Base-by-base conservation (phyloP, 1,140 invertebrate genomes). In the Trachymyrmex cornetzi region DNA sequence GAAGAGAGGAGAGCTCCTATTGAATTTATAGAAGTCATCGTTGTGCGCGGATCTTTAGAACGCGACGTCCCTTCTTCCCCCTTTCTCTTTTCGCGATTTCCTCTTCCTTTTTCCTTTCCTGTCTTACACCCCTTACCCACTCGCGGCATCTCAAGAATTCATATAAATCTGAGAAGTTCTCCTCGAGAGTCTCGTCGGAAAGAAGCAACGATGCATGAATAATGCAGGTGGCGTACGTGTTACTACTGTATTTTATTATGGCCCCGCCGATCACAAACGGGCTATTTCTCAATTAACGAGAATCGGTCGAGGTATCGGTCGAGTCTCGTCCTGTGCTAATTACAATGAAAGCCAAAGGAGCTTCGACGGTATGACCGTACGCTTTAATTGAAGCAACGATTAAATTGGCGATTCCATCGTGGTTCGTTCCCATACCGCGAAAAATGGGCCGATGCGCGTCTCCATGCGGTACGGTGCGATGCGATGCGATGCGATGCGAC, bases 251-350 rank as follows among this genome's bases (percentile, higher is more conserved):
- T 67, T 74, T 84, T 75, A 61, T 61, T 74, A 44, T 12, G 48
- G 6, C 16, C 34, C 16, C 9, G 67, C 48, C 57, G 77, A 48
- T 66, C 61, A 48, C 63, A 19, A 61, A 34, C 34, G 14, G 30
- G 55, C 53, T 84, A 75, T 84, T 84, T 75, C 80, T 74, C 80
- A 84, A 84, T 84, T 75, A 84, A 61, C 80, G 69, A 63, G 80
- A 84, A 80, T 69, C 63, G 63, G 19, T 66, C 24, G 61, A 53
- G 77, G 50, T 30, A 77, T 63, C 74, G 22, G n/a, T 72, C 50
- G 79, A 30, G 67, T 0, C 63, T 22, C 66, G 27, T 72, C n/a
- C 38, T 55, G 14, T 50, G 80, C 67, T 55, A 84, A 84, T 84
- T 84, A 84, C 80, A 75, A 27, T 53, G 6, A 61, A 38, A 53